These are phyloP conservation scores for Agrotis puta DNA, from an alignment of 2,888 invertebrate species.

Conservation along the genomic window DNA sequence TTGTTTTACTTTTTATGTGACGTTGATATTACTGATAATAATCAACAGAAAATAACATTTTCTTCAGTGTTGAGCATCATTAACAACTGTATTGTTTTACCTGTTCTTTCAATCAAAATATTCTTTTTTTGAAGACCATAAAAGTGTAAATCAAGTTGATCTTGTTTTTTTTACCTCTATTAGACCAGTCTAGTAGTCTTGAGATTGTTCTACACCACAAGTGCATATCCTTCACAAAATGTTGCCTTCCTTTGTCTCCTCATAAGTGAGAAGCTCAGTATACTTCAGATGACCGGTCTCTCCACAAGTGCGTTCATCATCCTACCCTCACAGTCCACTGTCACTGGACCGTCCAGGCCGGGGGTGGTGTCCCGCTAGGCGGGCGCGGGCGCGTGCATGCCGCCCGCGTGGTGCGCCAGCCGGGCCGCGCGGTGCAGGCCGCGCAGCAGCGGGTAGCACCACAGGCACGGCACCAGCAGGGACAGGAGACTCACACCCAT, in stretches of 20 bases:
- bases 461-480: slow-evolving; percentile 97
- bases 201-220: slow-evolving; percentile 6
- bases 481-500: slow-evolving; percentile 96
- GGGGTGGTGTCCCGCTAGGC: slow-evolving; percentile 9
- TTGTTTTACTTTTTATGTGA: too few relatives aligned
- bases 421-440: slow-evolving; percentile 96
- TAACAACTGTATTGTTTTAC: too few relatives aligned
- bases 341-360: too few relatives aligned
- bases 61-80: too few relatives aligned
- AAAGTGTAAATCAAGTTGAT: neutral
- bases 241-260: neutral
- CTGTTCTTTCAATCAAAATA: neutral
- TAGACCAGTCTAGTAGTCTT: neutral
- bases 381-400: slow-evolving; percentile 92
- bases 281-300: neutral
- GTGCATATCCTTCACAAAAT: neutral
- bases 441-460: slow-evolving; percentile 97
- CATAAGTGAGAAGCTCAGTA: too few relatives aligned
- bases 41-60: too few relatives aligned
- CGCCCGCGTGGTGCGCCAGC: slow-evolving; percentile 95
- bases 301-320: neutral
- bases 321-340: neutral
- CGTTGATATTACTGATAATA: too few relatives aligned
- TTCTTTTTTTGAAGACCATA: neutral
- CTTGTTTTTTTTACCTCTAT: too few relatives aligned